Conservation (phyloP, 2,888 invertebrate genomes). For the Erannis defoliaria region DNA sequence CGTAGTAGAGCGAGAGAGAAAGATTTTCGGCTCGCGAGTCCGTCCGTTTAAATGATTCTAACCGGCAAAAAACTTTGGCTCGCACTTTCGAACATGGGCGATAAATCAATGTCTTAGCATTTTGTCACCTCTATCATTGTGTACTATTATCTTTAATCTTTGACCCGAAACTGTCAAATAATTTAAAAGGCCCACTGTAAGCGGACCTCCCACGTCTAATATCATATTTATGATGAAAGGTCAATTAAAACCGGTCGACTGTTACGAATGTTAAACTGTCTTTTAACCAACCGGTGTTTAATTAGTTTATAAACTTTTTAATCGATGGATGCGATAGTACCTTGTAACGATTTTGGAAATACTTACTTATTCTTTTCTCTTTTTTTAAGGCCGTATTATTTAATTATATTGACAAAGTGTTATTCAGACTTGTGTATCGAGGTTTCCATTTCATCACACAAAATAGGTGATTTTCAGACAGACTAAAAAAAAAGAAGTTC, state of each 20-base stretch:
- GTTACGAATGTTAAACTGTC: slow-evolving; percentile 35
- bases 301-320: slow-evolving; percentile 19
- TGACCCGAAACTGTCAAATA: slow-evolving; percentile 55
- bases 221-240: slow-evolving; percentile 42
- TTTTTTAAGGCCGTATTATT: background rate
- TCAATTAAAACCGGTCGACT: slow-evolving; percentile 38
- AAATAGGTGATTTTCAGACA: too few species aligned
- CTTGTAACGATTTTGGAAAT: background rate
- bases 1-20: too few species aligned
- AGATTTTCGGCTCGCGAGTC: too few species aligned
- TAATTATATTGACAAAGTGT: too few species aligned
- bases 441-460: too few species aligned
- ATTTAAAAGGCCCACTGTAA: slow-evolving; percentile 45
- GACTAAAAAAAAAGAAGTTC: too few species aligned
- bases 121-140: slow-evolving; percentile 54
- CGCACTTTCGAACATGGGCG: slow-evolving; percentile 13
- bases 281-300: slow-evolving; percentile 31
- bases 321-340: slow-evolving; percentile 5
- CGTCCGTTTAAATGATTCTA: too few species aligned
- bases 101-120: slow-evolving; percentile 57
- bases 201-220: slow-evolving; percentile 41
- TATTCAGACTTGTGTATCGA: too few species aligned
- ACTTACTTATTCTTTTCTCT: background rate
- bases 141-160: slow-evolving; percentile 52
- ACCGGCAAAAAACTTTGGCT: background rate